Evolutionary conservation across 2,888 invertebrate species (phyloP), one percentile per base, ranked within the genome.

Genomic region (Melikaiella ostensackeni): DNA sequence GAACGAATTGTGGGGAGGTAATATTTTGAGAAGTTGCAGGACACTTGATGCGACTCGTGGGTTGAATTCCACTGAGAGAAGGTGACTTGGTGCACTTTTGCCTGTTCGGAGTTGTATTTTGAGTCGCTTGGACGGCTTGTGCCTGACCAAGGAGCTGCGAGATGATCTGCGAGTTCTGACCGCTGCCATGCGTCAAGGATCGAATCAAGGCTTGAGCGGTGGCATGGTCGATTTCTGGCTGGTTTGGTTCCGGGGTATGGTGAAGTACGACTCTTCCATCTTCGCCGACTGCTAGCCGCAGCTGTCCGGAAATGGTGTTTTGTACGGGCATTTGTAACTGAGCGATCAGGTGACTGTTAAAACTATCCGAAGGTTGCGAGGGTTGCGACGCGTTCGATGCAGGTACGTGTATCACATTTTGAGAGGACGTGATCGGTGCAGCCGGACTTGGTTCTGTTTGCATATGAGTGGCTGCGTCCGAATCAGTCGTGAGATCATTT

Each of bases 211-310:
- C 91, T 83, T 91, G 90, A 35, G 91, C 90, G 16, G 91, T 90
- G 2, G 89, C 90, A 75, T 88, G 88, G 86, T 91, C 91, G 33
- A 91, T 86, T 80, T 91, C 91, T 0, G 91, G 90, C 63, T 91
- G 91, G 86, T 91, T 91, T 2, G 91, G 87, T 61, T 91, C 91
- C 4, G 94, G 94, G 82, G 94, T 94, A 84, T 95, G 95, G 63
- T 95, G 94, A 74, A 95, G 89, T 61, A 95, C 93, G 63, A 95
- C 92, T 33, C 94, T 92, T 11, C 95, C 95, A 84, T 95, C 95
- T 88, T 95, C 95, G 1, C 94, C 94, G 70, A 95, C 92, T 0
- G 95, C 94, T 76, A 95, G 90, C 79, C 94, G 93, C 77, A 95
- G 92, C 76, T 94, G 94, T 1, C 95, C 95, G 21, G 90, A 88